Evolutionary conservation across 2,888 invertebrate genomes (phyloP).

Genomic region (Rhagonycha lutea): DNA sequence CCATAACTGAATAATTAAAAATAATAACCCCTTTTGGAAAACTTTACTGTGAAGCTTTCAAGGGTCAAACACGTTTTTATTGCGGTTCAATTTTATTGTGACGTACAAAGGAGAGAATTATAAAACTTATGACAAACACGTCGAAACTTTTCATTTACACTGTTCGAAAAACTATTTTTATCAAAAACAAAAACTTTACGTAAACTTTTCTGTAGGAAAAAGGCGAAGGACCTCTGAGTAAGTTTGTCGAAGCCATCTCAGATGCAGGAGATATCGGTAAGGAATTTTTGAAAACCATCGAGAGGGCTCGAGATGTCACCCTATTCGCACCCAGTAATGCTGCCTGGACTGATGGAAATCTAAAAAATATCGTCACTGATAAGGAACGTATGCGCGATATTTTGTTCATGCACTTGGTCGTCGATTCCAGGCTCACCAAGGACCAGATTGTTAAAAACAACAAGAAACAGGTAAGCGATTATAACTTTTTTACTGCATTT

Average conservation of each 20-base stretch:
- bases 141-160: neutral
- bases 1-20: constrained; percentile 19
- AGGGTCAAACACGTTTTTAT: neutral
- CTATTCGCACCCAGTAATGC: constrained; percentile 89
- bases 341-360: constrained; percentile 74
- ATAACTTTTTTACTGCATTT: neutral
- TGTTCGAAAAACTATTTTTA: neutral
- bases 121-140: neutral
- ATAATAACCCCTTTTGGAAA: constrained; percentile 2
- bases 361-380: constrained; percentile 73
- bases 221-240: constrained; percentile 76
- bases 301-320: constrained; percentile 73
- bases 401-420: constrained; percentile 80
- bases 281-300: constrained; percentile 74
- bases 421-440: constrained; percentile 70
- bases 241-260: constrained; percentile 81
- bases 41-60: neutral
- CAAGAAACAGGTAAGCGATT: constrained; percentile 65
- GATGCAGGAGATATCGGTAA: constrained; percentile 70
- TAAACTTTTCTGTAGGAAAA: constrained; percentile 59
- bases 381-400: constrained; percentile 75
- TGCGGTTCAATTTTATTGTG: neutral
- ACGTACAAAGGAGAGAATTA: neutral
- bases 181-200: neutral
- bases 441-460: constrained; percentile 76